Conservation (phyloP, 2,888 invertebrate genomes). For the Phyllotreta cruciferae region DNA sequence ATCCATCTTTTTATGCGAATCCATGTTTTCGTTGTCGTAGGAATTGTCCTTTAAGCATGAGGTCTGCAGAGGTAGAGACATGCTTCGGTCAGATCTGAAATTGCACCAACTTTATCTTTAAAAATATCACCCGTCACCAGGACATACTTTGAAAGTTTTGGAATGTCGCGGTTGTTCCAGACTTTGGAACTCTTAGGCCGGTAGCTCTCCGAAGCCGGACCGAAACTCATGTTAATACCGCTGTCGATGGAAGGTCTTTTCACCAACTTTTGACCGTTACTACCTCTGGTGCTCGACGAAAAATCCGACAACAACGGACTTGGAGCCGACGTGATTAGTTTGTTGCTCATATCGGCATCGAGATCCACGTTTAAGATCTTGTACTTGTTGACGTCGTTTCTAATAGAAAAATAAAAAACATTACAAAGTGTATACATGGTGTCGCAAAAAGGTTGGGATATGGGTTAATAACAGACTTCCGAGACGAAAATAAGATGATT, state of each 20-base stretch:
- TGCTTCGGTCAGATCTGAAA: conserved; percentile 72
- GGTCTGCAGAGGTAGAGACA: conserved; percentile 70
- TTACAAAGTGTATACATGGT: too few relatives aligned
- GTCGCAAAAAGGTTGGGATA: too few relatives aligned
- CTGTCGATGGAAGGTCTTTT: conserved; percentile 81
- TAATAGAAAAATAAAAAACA: conserved; percentile 48
- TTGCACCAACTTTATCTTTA: too few relatives aligned
- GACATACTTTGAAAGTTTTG: conserved; percentile 61
- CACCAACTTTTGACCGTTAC: conserved; percentile 61
- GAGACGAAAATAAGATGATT: too few relatives aligned
- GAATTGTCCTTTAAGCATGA: conserved; percentile 62
- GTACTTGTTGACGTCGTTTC: conserved; percentile 63
- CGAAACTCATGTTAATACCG: conserved; percentile 73
- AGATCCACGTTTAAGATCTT: conserved; percentile 61
- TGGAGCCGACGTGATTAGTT: conserved; percentile 53
- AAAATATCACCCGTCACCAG: neutral
- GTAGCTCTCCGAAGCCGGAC: conserved; percentile 56
- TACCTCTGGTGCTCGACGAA: conserved; percentile 52
- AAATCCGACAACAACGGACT: conserved; percentile 56
- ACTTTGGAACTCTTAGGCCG: conserved; percentile 51
- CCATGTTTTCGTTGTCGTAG: conserved; percentile 60
- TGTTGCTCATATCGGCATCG: conserved; percentile 56
- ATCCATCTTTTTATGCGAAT: conserved; percentile 75
- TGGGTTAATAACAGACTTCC: too few relatives aligned
- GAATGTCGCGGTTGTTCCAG: conserved; percentile 53